Evolutionary conservation across 1,140 invertebrate genomes (phyloP).

Genomic region (Glossosoma conforme): DNA sequence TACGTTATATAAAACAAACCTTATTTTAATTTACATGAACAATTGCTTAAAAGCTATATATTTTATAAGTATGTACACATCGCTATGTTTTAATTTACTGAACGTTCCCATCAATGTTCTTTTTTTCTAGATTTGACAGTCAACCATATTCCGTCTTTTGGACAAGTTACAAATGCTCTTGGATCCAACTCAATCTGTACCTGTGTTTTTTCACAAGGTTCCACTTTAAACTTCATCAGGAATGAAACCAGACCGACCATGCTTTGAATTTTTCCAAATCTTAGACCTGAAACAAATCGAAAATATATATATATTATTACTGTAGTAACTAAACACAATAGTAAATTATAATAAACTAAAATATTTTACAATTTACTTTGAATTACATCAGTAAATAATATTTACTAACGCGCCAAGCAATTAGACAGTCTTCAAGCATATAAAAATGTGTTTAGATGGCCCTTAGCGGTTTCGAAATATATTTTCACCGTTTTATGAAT

Average conservation of each 20-base stretch:
- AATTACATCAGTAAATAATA: neutral
- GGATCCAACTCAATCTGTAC: neutral
- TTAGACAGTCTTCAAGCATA: neutral
- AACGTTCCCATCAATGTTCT: too few relatives aligned
- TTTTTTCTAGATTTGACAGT: slow-evolving; percentile 5
- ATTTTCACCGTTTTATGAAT: neutral
- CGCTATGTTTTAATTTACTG: too few relatives aligned
- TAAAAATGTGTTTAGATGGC: neutral
- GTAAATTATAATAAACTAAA: neutral
- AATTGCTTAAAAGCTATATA: too few relatives aligned
- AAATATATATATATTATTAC: neutral
- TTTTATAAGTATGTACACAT: too few relatives aligned
- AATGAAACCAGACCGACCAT: slow-evolving; percentile 17
- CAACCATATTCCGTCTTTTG: slow-evolving; percentile 12
- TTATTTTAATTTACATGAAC: neutral
- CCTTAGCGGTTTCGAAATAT: neutral
- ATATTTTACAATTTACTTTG: neutral
- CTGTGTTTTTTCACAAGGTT: slow-evolving; percentile 4
- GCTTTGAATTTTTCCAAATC: slow-evolving; percentile 18
- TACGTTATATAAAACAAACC: neutral
- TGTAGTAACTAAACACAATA: neutral
- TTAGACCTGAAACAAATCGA: slow-evolving; percentile 16
- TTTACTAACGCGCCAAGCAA: neutral
- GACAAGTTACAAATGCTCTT: slow-evolving; percentile 5
- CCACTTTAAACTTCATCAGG: slow-evolving; percentile 9